Base-by-base conservation (phyloP, 2,888 invertebrate genomes). In the Byasa hedistus region DNA sequence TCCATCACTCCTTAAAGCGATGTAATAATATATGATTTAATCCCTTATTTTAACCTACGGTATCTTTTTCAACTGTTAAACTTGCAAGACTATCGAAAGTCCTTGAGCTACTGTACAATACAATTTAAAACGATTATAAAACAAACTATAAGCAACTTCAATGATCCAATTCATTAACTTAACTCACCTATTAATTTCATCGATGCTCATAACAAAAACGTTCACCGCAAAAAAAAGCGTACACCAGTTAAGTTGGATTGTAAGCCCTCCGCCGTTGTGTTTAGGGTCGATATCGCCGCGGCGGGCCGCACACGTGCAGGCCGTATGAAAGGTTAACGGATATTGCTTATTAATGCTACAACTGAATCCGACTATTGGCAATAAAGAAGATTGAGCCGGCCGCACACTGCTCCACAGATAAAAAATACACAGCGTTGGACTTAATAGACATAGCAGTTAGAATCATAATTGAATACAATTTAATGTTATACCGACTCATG, bases 311-410 rank as follows among this genome's bases (percentile, higher is more conserved):
- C 87, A 87, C 86, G 85, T 86, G 84, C 81, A 84, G 79, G 82
- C 76, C 78, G 82, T 82, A 81, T 76, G 73, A 84, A 86, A 87
- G 83, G 85, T 82, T 82, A 86, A 74, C 85, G 89, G 89, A 90
- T 90, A 90, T 89, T 76, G 80, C 83, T 87, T 87, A 88, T 88
- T 88, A 88, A 88, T 88, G 84, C 82, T 81, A 83, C 79, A 82
- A 79, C 80, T 83, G 85, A 79, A 83, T 83, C 84, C 75, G 80
- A 77, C 82, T 85, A 88, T 88, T 83, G 86, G 77, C 87, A 87
- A 87, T 88, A 82, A 83, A 83, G 80, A 82, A 81, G 84, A 84
- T 84, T 80, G 82, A 82, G 75, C 77, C 75, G 76, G 75, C 75
- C 76, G 74, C 73, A 66, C 66, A 74, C 70, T 71, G 74, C 73